A percentile compares a stretch with the other conserved stretches of the same genome.
phyloP scores from a whole-genome alignment of 2,113 vertebrate genomes.

The Apistogramma diplotaenia region DNA sequence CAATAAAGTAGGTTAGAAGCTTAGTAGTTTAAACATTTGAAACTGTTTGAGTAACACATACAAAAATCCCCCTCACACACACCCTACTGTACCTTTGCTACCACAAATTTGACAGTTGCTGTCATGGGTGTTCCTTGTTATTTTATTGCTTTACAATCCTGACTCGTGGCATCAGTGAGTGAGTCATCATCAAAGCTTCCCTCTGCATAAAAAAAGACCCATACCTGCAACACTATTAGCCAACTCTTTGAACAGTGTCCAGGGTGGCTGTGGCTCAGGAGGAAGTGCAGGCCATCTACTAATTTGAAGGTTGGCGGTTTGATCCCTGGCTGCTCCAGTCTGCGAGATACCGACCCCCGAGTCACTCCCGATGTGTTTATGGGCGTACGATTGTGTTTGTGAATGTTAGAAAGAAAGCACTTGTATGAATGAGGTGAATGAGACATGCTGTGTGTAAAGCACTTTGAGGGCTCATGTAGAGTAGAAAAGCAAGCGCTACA shows the following conservation, averaged over 20 bases:
- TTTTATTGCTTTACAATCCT: background rate
- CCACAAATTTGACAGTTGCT: background rate
- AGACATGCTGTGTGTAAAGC: no score
- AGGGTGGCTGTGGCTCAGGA: no score
- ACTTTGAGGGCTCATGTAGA: no score
- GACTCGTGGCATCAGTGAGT: slow-evolving; percentile 27
- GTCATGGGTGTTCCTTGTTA: background rate
- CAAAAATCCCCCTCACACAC: background rate
- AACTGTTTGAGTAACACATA: background rate
- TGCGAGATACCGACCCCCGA: no score
- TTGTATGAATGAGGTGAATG: no score
- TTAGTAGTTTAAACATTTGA: background rate
- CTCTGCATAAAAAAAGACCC: slow-evolving; percentile 5
- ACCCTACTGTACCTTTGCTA: background rate
- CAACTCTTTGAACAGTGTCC: slow-evolving; percentile 12
- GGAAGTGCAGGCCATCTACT: no score
- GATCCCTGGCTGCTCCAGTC: no score
- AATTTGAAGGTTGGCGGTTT: no score
- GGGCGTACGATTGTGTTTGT: no score
- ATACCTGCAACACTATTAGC: slow-evolving; percentile 19
- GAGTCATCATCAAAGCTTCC: slow-evolving; percentile 37
- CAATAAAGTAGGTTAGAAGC: background rate
- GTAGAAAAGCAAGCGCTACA: no score
- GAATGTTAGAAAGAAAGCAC: no score
- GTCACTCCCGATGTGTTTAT: no score